A percentile compares a stretch with the other conserved stretches of the same genome.
phyloP scores from a whole-genome alignment of 2,113 vertebrate genomes.

The Myocastor coypus region DNA sequence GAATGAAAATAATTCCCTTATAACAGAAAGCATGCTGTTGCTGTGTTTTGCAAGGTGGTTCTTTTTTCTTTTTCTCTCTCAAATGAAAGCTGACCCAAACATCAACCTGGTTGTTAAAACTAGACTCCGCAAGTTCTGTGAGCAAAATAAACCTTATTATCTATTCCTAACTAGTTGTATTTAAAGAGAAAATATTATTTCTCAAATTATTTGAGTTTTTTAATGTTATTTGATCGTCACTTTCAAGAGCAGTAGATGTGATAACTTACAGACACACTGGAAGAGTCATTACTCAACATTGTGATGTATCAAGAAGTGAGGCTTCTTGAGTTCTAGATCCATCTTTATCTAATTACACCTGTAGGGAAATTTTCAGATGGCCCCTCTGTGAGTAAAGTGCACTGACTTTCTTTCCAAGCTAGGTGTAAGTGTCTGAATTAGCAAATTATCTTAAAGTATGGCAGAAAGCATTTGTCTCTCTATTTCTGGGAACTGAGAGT shows the following conservation, averaged over 20 bases:
- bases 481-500: background rate
- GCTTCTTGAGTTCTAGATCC: background rate
- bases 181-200: background rate
- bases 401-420: constrained; percentile 24
- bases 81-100: background rate
- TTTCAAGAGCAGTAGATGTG: background rate
- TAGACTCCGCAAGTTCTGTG: background rate
- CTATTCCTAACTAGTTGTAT: background rate
- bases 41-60: background rate
- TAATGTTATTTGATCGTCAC: background rate
- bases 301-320: background rate
- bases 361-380: background rate
- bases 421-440: background rate
- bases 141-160: background rate
- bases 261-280: background rate
- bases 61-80: background rate
- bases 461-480: background rate
- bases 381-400: background rate
- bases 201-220: background rate
- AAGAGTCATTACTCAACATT: background rate
- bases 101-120: background rate
- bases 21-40: background rate
- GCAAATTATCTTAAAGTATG: background rate
- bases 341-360: background rate
- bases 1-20: background rate